These are phyloP conservation scores for Operophtera brumata DNA, from an alignment of 2,888 invertebrate species.

Conservation along the genomic window DNA sequence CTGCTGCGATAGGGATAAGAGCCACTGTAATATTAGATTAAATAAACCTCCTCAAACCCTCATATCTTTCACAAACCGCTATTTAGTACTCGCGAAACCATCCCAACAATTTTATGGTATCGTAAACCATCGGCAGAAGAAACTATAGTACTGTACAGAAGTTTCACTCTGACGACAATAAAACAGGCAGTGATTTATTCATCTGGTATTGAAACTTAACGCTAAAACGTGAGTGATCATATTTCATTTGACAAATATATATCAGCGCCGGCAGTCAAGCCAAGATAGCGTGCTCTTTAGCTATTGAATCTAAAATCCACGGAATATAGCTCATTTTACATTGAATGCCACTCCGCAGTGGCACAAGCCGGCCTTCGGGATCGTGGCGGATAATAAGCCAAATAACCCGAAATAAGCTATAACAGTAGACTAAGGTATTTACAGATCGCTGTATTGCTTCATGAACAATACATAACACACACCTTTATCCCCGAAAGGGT, in stretches of 20 bases:
- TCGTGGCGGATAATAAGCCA: slow-evolving; percentile 15
- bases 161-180: background rate
- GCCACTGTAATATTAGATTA: background rate
- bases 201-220: too few species aligned
- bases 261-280: too few species aligned
- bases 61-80: background rate
- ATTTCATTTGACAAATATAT: too few species aligned
- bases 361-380: background rate
- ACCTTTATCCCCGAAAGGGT: too few species aligned
- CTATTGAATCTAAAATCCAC: background rate
- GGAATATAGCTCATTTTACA: background rate
- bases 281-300: background rate
- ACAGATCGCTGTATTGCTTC: slow-evolving; percentile 4
- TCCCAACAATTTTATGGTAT: slow-evolving; percentile 27
- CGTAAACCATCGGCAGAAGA: slow-evolving; percentile 19
- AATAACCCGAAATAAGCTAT: slow-evolving; percentile 18
- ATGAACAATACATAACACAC: too few species aligned
- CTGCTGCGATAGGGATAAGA: too few species aligned
- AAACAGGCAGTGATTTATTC: too few species aligned
- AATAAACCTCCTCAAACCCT: background rate
- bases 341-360: background rate
- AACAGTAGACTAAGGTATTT: slow-evolving; percentile 3
- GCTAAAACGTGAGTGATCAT: too few species aligned
- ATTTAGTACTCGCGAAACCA: slow-evolving; percentile 4
- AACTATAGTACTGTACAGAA: background rate